Conservation (phyloP, 2,888 invertebrate species). For the Agrotis segetum region DNA sequence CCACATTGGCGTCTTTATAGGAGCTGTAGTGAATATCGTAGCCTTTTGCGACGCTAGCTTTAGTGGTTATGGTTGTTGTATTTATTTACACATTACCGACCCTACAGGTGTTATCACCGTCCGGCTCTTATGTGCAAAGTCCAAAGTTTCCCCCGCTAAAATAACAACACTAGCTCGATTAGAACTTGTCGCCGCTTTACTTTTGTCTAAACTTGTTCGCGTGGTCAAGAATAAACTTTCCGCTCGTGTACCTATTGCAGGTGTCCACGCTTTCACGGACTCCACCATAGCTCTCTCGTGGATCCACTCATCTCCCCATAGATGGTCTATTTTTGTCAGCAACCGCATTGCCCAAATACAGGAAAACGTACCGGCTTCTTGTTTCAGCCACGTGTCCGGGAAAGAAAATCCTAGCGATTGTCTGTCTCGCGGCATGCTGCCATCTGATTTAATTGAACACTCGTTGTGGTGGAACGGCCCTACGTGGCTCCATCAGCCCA, state of each 20-base stretch:
- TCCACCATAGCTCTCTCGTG: neutral
- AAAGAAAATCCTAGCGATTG: neutral
- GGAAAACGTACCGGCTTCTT: neutral
- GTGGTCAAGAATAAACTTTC: neutral
- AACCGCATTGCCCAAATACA: neutral
- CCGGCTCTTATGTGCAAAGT: neutral
- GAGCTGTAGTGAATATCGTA: neutral
- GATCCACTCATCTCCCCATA: constrained; percentile 2
- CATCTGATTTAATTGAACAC: neutral
- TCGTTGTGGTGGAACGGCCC: neutral
- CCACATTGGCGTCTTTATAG: constrained; percentile 1
- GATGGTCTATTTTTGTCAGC: neutral
- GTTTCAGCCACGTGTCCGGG: neutral
- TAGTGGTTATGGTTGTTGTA: constrained; percentile 3
- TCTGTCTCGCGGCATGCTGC: neutral
- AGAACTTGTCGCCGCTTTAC: neutral
- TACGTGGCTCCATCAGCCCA: neutral
- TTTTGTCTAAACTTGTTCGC: constrained; percentile 1
- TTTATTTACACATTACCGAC: neutral
- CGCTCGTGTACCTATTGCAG: constrained; percentile 7
- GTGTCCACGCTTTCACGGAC: neutral
- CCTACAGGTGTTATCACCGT: neutral
- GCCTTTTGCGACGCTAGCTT: neutral
- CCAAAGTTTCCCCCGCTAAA: neutral
- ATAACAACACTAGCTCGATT: neutral